Conservation (phyloP, 2,113 vertebrate species). For the Antigone vipio region DNA sequence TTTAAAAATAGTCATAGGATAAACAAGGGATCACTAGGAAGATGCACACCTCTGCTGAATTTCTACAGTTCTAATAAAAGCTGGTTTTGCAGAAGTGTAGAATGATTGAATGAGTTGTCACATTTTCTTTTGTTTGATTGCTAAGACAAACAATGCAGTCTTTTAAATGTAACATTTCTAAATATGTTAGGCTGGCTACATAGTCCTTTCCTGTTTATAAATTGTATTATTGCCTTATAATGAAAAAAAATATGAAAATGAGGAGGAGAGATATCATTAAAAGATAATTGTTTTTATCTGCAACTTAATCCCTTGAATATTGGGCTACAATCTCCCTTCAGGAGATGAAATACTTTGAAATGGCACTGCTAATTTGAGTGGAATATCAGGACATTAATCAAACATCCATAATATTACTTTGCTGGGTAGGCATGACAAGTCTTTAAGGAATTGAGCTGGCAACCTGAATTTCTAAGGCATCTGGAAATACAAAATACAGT, state of each 20-base stretch:
- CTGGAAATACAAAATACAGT: not conserved
- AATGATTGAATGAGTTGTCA: not conserved
- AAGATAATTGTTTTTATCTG: conserved; percentile 51
- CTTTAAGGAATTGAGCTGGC: not conserved
- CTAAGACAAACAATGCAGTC: not conserved
- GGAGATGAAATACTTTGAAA: conserved; percentile 46
- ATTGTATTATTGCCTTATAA: not conserved
- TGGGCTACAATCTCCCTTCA: conserved; percentile 23
- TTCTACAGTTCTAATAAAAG: not conserved
- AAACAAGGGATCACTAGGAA: not conserved
- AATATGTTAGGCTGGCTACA: not conserved
- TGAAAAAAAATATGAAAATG: conserved; percentile 2
- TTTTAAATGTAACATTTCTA: not conserved
- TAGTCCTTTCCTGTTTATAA: not conserved
- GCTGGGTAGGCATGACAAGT: not conserved
- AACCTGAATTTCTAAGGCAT: not conserved
- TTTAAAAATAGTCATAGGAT: not conserved
- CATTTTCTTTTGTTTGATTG: not conserved
- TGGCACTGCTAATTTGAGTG: conserved; percentile 31
- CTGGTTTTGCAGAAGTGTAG: not conserved
- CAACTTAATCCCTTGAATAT: conserved; percentile 15
- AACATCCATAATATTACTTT: not conserved
- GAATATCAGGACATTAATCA: conserved; percentile 43
- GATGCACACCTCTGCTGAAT: not conserved
- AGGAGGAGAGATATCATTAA: conserved; percentile 13